Evolutionary conservation across 2,113 vertebrate genomes (phyloP).

Genomic region (Poicephalus gulielmi): DNA sequence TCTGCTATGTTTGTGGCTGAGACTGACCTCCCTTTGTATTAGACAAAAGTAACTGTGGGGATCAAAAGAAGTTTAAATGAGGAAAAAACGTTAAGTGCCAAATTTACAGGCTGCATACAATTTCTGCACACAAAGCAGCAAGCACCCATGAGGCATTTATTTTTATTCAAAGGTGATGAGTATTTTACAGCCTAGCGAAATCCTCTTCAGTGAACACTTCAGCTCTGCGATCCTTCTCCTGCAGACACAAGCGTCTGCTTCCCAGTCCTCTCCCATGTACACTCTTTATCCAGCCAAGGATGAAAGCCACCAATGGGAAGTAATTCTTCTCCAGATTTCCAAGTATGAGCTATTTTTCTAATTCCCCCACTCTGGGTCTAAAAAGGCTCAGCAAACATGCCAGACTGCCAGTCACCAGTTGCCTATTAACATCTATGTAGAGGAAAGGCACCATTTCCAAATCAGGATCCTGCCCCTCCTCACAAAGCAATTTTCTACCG

Average conservation of each 20-base stretch:
- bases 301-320: not conserved
- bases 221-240: not conserved
- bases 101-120: not conserved
- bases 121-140: not conserved
- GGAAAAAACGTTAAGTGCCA: not conserved
- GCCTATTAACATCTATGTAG: not conserved
- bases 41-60: constrained; percentile 5
- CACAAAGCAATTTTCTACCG: constrained; percentile 43
- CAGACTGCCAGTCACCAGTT: not conserved
- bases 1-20: not conserved
- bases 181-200: not conserved
- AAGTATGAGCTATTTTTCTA: not conserved
- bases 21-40: constrained; percentile 12
- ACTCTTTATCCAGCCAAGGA: not conserved
- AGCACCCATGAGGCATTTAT: not conserved
- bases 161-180: constrained; percentile 23
- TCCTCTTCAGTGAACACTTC: not conserved
- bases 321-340: not conserved
- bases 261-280: not conserved
- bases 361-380: not conserved
- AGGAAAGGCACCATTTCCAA: constrained; percentile 18
- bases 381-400: not conserved
- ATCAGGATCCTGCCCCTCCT: constrained; percentile 4
- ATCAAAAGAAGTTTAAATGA: constrained; percentile 16
- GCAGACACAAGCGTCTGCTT: not conserved